Base-by-base conservation (phyloP, 2,797 vertebrate species). In the Hozukius guyotensis region DNA sequence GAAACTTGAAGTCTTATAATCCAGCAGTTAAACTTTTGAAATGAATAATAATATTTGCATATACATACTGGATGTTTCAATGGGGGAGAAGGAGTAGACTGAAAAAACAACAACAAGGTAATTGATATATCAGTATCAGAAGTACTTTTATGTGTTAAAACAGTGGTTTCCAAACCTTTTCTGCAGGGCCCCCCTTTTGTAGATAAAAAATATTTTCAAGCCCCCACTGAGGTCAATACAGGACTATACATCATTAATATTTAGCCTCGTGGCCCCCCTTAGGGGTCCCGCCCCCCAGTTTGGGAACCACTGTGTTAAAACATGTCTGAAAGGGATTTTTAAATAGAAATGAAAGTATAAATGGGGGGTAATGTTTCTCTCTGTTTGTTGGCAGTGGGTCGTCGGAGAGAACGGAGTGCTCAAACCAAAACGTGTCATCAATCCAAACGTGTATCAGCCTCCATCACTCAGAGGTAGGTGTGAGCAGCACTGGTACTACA, bases 381-480 rank as follows among this genome's bases (percentile, higher is more conserved):
- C 34, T 85, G 2, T 70, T 13, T 79, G 38, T 74, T 72, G 9
- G 4, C 94, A 99, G 98, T 97, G 97, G 95, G 94, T 96, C 2
- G 95, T 97, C 0, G 98, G 97, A 25, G 98, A 99, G 87, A 97
- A 97, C n/a, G 97, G 97, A 22, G 95, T 98, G 79, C 96, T 97
- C 31, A 99, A 98, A 94, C 97, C 98, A 81, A 99, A 97, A 92
- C 96, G 97, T 89, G 84, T 97, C 90, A 97, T 97, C 90, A 97
- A 97, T 87, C 96, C 97, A 70, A 97, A 96, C 79, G 96, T 96
- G 89, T 99, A 99, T 81, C 97, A 97, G 2, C 98, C 98, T 1
- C 98, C 98, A 25, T 99, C 98, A 34, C 96, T 99, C 89, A 99
- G 96, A 99, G 98, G 98, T 99, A 94, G 22, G 89, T 83, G 57